phyloP scores from a whole-genome alignment of 1,140 invertebrate species.

The Saccostrea echinata region DNA sequence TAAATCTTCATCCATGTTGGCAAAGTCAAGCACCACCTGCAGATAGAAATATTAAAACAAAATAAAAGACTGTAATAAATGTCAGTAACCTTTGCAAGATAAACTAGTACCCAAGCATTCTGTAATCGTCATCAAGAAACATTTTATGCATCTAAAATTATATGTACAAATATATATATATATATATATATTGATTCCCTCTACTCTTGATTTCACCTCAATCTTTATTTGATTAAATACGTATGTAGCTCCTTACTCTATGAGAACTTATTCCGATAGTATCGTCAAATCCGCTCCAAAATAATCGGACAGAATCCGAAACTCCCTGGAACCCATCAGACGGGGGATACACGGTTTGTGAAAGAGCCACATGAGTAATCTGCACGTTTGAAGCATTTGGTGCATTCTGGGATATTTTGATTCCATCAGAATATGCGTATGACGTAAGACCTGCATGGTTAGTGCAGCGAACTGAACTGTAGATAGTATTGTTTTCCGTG shows the following conservation, averaged over 20 bases:
- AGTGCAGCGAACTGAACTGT: constrained; percentile 55
- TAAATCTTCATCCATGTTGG: not conserved
- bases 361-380: constrained; percentile 40
- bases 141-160: no score
- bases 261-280: not conserved
- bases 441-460: constrained; percentile 59
- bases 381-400: constrained; percentile 14
- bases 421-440: constrained; percentile 52
- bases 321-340: constrained; percentile 43
- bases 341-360: constrained; percentile 40
- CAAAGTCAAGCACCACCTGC: constrained; percentile 3
- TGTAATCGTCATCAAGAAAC: not conserved
- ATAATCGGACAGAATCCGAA: constrained; percentile 8
- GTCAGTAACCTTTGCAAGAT: not conserved
- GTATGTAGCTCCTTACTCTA: not conserved
- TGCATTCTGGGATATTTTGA: constrained; percentile 45
- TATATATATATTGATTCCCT: not conserved
- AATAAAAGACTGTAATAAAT: not conserved
- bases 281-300: constrained; percentile 42
- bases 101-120: not conserved
- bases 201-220: not conserved
- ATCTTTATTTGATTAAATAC: no score
- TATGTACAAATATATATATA: no score
- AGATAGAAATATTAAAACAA: not conserved
- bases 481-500: constrained; percentile 33